A percentile compares a stretch with the other conserved stretches of the same genome.
Conservation (phyloP, 2,113 vertebrate genomes). For the Willisornis vidua region DNA sequence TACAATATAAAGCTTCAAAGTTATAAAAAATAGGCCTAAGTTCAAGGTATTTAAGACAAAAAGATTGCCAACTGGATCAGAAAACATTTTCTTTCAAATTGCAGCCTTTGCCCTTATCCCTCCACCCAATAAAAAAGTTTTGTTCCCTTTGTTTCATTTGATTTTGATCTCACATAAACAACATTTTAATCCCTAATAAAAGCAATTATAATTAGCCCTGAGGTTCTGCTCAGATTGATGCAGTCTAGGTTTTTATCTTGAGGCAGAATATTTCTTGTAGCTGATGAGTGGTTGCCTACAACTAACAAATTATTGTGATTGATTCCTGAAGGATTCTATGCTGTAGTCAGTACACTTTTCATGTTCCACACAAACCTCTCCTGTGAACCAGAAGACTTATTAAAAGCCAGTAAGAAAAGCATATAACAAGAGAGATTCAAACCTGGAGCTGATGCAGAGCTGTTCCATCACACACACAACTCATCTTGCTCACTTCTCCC, state of each 20-base stretch:
- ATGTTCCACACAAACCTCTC: neutral
- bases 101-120: neutral
- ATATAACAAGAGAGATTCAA: neutral
- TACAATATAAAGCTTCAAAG: neutral
- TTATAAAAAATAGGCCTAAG: neutral
- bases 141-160: neutral
- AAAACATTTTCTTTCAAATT: neutral
- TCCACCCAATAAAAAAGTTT: neutral
- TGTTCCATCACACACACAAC: neutral
- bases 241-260: neutral
- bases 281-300: neutral
- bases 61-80: neutral
- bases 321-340: neutral
- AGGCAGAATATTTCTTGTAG: neutral
- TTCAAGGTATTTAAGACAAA: neutral
- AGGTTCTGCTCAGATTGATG: neutral
- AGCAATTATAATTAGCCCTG: neutral
- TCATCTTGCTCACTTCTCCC: neutral
- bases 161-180: neutral
- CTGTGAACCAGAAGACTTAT: neutral
- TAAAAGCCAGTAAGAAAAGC: neutral
- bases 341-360: neutral
- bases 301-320: neutral
- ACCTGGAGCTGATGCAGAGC: neutral
- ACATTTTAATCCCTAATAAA: neutral